Evolutionary conservation across 2,888 invertebrate genomes (phyloP).

Genomic region (Pharmacophagus antenor): DNA sequence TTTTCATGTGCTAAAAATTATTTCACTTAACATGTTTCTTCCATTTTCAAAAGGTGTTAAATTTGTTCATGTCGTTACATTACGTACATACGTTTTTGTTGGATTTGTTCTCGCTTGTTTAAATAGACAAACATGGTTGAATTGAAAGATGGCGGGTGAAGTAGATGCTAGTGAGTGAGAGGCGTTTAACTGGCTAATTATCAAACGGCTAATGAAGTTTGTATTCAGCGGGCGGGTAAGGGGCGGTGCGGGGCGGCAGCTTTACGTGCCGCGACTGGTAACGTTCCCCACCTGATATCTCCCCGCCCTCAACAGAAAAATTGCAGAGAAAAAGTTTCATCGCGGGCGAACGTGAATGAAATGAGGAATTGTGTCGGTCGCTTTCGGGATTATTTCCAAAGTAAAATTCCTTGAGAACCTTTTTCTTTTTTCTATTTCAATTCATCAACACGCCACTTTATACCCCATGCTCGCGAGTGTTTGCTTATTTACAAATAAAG

Average conservation of each 20-base stretch:
- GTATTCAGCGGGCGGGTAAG: constrained; percentile 75
- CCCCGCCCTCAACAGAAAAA: constrained; percentile 77
- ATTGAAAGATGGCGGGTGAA: constrained; percentile 57
- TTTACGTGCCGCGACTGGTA: constrained; percentile 75
- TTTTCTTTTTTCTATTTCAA: constrained; percentile 75
- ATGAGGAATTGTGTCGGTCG: constrained; percentile 78
- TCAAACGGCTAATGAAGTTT: constrained; percentile 82
- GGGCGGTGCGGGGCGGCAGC: constrained; percentile 57
- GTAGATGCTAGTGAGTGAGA: constrained; percentile 55
- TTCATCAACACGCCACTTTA: constrained; percentile 61
- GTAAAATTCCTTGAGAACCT: constrained; percentile 69
- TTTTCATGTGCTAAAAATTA: too few relatives aligned
- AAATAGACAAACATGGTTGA: constrained; percentile 46
- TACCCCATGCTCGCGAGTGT: constrained; percentile 36
- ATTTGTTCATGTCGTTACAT: background rate
- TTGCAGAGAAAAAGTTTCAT: constrained; percentile 82
- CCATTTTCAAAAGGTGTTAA: background rate
- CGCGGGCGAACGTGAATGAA: constrained; percentile 80
- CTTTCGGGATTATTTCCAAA: constrained; percentile 77
- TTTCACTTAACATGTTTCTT: too few relatives aligned
- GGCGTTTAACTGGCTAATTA: constrained; percentile 81
- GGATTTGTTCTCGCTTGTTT: constrained; percentile 4
- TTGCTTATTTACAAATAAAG: constrained; percentile 25
- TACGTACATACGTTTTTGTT: background rate
- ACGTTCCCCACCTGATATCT: constrained; percentile 77